Evolutionary conservation across 2,113 vertebrate genomes (phyloP), one percentile per base, ranked within the genome.

Genomic region (Albula goreensis): DNA sequence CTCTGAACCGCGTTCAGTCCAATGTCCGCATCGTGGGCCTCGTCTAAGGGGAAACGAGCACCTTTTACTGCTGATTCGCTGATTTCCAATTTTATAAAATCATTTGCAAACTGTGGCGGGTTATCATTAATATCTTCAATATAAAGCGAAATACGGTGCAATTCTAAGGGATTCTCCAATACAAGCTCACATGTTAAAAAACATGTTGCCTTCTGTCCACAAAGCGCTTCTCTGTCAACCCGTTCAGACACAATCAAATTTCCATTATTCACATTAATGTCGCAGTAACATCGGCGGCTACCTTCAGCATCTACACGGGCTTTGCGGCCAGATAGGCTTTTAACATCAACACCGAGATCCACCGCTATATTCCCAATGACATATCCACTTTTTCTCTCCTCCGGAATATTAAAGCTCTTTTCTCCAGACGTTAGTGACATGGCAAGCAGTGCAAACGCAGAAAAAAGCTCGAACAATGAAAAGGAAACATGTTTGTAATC

Each of bases 51-150:
- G 82, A 95, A 95, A 50, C 80, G 91, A 0, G 90, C 87, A 12
- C 96, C 95, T 41, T 92, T 93, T 0, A 0, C 9, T 0, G 92
- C 92, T 0, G 91, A 94, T 74, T 96, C 96, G 4, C 0, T 70
- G 0, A 96, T 93, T 88, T 95, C 92, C 5, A 96, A 17, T 6
- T 41, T 48, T 66, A 93, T 89, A 25, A 74, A 0, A 0, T 88
- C 82, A 0, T 89, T 85, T 3, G 81, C 88, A 51, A 93, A 94
- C 2, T 83, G 78, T 0, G 92, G 92, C 0, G 85, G 5, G 13
- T 97, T 96, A 3, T 97, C 96, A 86, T 96, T 97, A 4, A 97
- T 89, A 86, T 96, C 96, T 4, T 88, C 87, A 83, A 96, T 89
- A 66, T 93, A 92, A 6, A 96, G 91, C 5, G 1, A 89, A 15